Percentiles rank a stretch among this genome's conserved stretches.
These are phyloP conservation scores for Trachurus trachurus DNA, from an alignment of 2,797 vertebrate species.

Conservation along the genomic window DNA sequence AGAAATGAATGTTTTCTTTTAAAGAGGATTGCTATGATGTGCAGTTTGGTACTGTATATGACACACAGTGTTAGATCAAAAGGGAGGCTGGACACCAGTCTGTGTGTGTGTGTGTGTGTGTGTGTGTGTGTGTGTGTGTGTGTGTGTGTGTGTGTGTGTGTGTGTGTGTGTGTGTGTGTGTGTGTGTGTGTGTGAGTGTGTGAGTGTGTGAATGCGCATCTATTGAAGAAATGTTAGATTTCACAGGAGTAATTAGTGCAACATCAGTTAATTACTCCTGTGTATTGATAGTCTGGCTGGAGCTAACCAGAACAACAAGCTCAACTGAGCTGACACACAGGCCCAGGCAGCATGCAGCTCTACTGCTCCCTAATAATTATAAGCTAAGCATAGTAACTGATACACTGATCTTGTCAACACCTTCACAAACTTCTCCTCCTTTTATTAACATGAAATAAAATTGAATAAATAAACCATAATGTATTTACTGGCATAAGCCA, in stretches of 20 bases:
- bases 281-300: constrained; percentile 79
- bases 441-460: constrained; percentile 28
- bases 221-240: constrained; percentile 75
- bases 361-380: constrained; percentile 33
- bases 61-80: neutral
- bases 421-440: constrained; percentile 40
- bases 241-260: constrained; percentile 82
- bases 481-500: neutral
- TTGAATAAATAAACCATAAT: neutral
- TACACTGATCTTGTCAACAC: constrained; percentile 39
- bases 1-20: constrained; percentile 23
- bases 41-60: neutral
- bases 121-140: constrained; percentile 4
- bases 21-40: neutral
- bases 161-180: constrained; percentile 1
- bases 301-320: constrained; percentile 71
- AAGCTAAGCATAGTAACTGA: constrained; percentile 23
- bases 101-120: constrained; percentile 3
- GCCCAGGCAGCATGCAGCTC: constrained; percentile 43
- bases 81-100: constrained; percentile 18
- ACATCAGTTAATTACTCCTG: constrained; percentile 81
- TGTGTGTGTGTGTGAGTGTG: constrained; percentile 9
- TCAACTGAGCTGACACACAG: constrained; percentile 59
- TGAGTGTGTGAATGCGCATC: constrained; percentile 27
- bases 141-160: constrained; percentile 6